Conservation (phyloP, 2,888 invertebrate species). For the Tipula lateralis region DNA sequence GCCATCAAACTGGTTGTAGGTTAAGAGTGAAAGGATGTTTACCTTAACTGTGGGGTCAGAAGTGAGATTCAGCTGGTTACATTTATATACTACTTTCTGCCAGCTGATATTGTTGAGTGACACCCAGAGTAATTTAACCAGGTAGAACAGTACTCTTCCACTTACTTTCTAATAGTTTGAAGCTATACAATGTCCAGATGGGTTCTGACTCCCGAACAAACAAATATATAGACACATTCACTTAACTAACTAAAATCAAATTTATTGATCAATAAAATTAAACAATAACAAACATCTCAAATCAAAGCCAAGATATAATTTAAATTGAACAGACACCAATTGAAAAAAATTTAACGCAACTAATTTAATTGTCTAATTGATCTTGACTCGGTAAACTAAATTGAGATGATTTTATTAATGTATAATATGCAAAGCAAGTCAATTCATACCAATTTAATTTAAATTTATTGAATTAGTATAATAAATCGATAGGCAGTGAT, state of each 20-base stretch:
- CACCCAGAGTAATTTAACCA: no score
- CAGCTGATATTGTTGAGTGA: no score
- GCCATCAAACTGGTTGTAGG: no score
- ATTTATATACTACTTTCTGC: no score
- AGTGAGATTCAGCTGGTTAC: no score
- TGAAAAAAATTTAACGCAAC: background rate
- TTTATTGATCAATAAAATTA: background rate
- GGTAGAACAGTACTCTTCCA: no score
- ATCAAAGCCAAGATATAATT: background rate
- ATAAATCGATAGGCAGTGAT: background rate
- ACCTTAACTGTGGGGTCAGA: no score
- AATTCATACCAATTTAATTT: background rate
- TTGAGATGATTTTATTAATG: background rate
- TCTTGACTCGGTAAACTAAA: background rate
- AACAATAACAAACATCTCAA: background rate
- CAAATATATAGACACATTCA: background rate
- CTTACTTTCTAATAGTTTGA: no score
- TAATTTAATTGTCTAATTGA: slow-evolving; percentile 11
- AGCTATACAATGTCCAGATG: no score
- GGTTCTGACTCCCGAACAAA: no score
- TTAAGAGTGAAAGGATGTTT: no score
- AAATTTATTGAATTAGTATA: background rate
- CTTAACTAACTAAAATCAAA: background rate
- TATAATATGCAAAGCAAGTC: background rate
- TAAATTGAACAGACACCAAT: background rate